A percentile compares a stretch with the other conserved stretches of the same genome.
These are phyloP conservation scores for Etheostoma spectabile DNA, from an alignment of 2,113 vertebrate species.

Conservation along the genomic window DNA sequence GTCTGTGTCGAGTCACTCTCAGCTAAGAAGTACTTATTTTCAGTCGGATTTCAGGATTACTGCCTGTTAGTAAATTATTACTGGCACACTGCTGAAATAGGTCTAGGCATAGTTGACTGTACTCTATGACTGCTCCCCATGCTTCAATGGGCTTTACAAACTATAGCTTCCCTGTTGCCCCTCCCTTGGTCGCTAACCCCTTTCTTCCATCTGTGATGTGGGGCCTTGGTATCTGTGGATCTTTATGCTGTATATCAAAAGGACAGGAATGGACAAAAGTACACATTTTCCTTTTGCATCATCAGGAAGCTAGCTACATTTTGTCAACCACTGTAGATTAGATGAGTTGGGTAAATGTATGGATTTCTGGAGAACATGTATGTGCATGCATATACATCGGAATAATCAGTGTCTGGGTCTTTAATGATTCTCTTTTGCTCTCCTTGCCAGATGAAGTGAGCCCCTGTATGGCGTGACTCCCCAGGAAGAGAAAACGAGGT, in stretches of 20 bases:
- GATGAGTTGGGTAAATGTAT: conserved; percentile 60
- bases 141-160: conserved; percentile 59
- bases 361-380: conserved; percentile 50
- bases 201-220: conserved; percentile 34
- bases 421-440: conserved; percentile 75
- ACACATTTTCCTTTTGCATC: conserved; percentile 50
- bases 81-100: conserved; percentile 85
- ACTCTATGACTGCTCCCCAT: conserved; percentile 58
- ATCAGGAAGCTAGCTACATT: conserved; percentile 37
- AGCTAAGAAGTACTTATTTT: conserved; percentile 87
- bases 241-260: conserved; percentile 56
- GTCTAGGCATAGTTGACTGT: conserved; percentile 59
- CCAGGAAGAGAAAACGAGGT: conserved; percentile 84
- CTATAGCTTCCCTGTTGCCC: conserved; percentile 30
- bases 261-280: conserved; percentile 60
- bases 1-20: conserved; percentile 83
- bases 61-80: conserved; percentile 92
- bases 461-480: conserved; percentile 78
- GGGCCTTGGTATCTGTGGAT: conserved; percentile 30
- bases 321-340: conserved; percentile 45
- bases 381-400: conserved; percentile 44
- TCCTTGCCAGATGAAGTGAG: conserved; percentile 84
- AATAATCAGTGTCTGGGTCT: conserved; percentile 70
- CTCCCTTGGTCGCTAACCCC: conserved; percentile 24
- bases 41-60: conserved; percentile 94